phyloP scores from a whole-genome alignment of 1,140 invertebrate species.

The Helicoverpa armigera region DNA sequence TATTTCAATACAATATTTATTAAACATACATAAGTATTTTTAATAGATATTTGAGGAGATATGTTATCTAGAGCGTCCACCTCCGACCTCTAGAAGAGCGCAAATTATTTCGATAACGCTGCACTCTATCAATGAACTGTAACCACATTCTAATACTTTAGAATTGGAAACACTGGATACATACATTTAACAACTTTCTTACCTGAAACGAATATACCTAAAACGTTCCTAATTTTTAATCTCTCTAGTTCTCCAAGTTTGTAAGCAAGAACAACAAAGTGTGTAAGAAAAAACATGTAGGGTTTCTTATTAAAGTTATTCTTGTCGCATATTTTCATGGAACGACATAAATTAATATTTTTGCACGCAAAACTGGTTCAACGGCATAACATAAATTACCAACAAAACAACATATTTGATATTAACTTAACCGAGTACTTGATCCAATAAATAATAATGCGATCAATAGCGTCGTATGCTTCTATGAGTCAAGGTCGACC shows the following conservation, averaged over 20 bases:
- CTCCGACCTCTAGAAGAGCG: not conserved
- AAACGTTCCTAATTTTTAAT: too few relatives aligned
- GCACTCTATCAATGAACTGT: constrained; percentile 17
- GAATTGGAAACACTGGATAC: too few relatives aligned
- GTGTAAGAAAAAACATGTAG: too few relatives aligned
- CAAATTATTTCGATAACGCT: constrained; percentile 26
- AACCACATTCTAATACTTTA: too few relatives aligned
- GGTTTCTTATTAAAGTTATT: not conserved
- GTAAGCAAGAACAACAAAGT: too few relatives aligned
- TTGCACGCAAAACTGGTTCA: constrained; percentile 2
- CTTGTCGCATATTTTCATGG: not conserved
- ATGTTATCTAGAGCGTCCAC: constrained; percentile 9
- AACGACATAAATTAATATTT: constrained; percentile 2
- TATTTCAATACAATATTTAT: not conserved
- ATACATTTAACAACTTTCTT: too few relatives aligned
- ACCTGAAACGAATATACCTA: too few relatives aligned
- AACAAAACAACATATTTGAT: constrained; percentile 11
- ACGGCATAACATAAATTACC: not conserved
- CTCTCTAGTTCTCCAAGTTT: too few relatives aligned
- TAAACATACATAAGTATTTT: constrained; percentile 1
- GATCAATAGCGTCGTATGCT: not conserved
- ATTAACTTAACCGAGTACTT: not conserved
- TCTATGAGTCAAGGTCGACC: constrained; percentile 1
- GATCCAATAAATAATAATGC: constrained; percentile 1
- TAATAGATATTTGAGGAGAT: constrained; percentile 13